Evolutionary conservation across 2,888 invertebrate genomes (phyloP).

Genomic region (Cinara cedri): DNA sequence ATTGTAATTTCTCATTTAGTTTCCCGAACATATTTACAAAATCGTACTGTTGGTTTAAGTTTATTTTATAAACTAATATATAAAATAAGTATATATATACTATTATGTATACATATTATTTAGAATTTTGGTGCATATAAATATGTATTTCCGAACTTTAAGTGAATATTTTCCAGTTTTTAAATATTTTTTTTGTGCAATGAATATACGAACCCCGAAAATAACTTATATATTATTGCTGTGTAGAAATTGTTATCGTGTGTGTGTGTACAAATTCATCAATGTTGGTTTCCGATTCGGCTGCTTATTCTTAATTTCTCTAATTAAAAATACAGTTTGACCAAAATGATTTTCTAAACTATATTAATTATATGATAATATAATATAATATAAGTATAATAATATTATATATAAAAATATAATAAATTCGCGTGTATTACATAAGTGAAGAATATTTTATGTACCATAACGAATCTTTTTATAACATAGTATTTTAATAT

Average conservation of each 20-base stretch:
- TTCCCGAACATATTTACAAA: no score
- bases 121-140: no score
- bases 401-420: slow-evolving; percentile 52
- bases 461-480: slow-evolving; percentile 40
- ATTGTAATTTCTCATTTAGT: no score
- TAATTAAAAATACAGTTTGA: slow-evolving; percentile 50
- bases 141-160: no score
- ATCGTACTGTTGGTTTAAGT: no score
- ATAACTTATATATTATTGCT: slow-evolving; percentile 9
- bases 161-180: no score
- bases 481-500: not conserved
- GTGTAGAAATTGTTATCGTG: slow-evolving; percentile 43
- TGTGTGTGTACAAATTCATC: slow-evolving; percentile 18
- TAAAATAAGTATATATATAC: no score
- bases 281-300: slow-evolving; percentile 47
- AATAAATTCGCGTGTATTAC: slow-evolving; percentile 46
- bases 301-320: slow-evolving; percentile 17
- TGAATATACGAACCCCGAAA: no score
- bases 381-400: slow-evolving; percentile 8
- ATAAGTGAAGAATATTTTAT: slow-evolving; percentile 26
- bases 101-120: no score
- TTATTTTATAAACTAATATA: no score
- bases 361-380: not conserved
- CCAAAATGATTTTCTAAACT: slow-evolving; percentile 46
- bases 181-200: no score